A percentile compares a stretch with the other conserved stretches of the same genome.
Conservation (phyloP, 2,113 vertebrate genomes). For the Oostethus manadensis region DNA sequence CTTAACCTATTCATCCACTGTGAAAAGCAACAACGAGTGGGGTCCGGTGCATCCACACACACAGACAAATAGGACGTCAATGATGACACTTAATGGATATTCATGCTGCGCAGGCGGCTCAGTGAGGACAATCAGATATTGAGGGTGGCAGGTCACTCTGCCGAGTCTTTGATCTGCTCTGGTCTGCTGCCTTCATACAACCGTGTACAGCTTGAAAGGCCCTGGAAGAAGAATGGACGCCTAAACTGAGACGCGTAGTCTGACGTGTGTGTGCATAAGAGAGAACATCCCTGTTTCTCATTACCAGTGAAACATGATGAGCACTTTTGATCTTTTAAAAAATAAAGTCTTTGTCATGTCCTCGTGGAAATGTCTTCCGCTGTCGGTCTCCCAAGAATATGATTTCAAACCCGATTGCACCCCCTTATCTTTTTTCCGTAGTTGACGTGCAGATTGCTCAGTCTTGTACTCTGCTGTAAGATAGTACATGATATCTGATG, state of each 20-base stretch:
- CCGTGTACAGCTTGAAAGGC: slow-evolving; percentile 41
- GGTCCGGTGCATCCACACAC: slow-evolving; percentile 4
- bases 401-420: slow-evolving; percentile 16
- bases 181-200: slow-evolving; percentile 49
- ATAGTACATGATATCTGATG: too few relatives aligned
- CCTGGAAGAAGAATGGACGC: slow-evolving; percentile 19
- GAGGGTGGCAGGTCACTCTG: slow-evolving; percentile 33
- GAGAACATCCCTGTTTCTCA: slow-evolving; percentile 46
- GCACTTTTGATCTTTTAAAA: slow-evolving; percentile 53
- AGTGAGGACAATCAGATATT: slow-evolving; percentile 29
- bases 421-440: neutral
- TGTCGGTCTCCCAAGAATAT: slow-evolving; percentile 11
- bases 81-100: slow-evolving; percentile 23
- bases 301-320: slow-evolving; percentile 40
- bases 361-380: neutral
- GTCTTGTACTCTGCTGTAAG: slow-evolving; percentile 3
- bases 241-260: slow-evolving; percentile 13
- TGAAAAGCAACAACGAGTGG: slow-evolving; percentile 4
- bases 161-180: slow-evolving; percentile 52
- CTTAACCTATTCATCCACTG: slow-evolving; percentile 9
- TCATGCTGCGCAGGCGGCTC: slow-evolving; percentile 17
- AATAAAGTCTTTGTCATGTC: slow-evolving; percentile 25
- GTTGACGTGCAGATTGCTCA: slow-evolving; percentile 10
- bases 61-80: slow-evolving; percentile 12
- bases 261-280: slow-evolving; percentile 1